Percentiles rank a stretch among this genome's conserved stretches.
Conservation (phyloP, 2,797 vertebrate species). For the Sebastes cheni region DNA sequence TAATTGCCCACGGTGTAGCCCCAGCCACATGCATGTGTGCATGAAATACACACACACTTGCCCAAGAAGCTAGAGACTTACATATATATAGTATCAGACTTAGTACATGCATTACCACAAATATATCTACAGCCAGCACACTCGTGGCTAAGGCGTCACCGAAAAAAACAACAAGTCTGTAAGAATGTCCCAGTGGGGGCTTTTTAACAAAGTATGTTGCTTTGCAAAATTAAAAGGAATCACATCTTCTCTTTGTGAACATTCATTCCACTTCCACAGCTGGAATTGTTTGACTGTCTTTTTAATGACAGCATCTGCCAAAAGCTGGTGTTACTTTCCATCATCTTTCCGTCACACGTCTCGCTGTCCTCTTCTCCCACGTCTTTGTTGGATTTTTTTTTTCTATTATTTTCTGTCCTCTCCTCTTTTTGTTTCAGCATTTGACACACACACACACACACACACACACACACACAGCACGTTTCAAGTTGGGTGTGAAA, state of each 20-base stretch:
- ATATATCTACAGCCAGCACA: not conserved
- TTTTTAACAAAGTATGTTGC: slow-evolving; percentile 21
- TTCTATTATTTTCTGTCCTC: not conserved
- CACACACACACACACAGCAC: not conserved
- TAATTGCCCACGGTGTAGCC: slow-evolving; percentile 43
- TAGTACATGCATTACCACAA: not conserved
- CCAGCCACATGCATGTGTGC: not conserved
- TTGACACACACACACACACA: not conserved
- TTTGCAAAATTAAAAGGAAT: slow-evolving; percentile 28
- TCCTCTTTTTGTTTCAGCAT: not conserved
- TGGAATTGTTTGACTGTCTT: slow-evolving; percentile 29
- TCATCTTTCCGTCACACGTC: slow-evolving; percentile 1
- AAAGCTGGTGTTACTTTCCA: not conserved
- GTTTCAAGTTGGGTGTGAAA: not conserved
- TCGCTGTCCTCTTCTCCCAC: slow-evolving; percentile 10
- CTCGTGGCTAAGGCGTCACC: not conserved
- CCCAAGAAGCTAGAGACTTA: not conserved
- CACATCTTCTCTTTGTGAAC: slow-evolving; percentile 20
- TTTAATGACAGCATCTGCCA: slow-evolving; percentile 25
- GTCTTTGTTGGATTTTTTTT: not conserved
- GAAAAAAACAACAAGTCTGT: no score
- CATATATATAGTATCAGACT: not conserved
- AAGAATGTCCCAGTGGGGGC: not conserved
- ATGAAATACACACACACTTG: slow-evolving; percentile 3
- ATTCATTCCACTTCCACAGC: slow-evolving; percentile 10